Percentiles rank a stretch among this genome's conserved stretches.
phyloP scores from a whole-genome alignment of 2,888 invertebrate species.

The Calephelis perditalis region DNA sequence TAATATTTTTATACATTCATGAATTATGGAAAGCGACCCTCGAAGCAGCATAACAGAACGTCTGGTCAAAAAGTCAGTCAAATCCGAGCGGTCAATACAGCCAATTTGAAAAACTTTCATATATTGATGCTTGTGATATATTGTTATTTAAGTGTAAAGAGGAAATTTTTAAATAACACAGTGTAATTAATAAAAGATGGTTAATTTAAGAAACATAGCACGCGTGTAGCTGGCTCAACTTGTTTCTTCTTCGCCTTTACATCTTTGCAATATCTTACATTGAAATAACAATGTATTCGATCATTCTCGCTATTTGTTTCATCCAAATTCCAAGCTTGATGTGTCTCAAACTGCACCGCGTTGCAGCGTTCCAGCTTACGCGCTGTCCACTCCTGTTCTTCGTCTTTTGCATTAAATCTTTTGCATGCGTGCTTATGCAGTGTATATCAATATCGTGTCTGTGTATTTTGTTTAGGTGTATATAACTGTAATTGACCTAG shows the following conservation, averaged over 20 bases:
- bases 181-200: constrained; percentile 56
- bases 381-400: constrained; percentile 39
- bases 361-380: constrained; percentile 24
- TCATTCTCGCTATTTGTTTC: constrained; percentile 57
- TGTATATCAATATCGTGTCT: constrained; percentile 55
- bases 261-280: constrained; percentile 51
- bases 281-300: constrained; percentile 74
- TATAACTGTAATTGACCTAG: constrained; percentile 65
- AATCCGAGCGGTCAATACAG: constrained; percentile 34
- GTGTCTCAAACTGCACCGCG: constrained; percentile 27
- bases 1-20: constrained; percentile 79
- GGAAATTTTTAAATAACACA: constrained; percentile 34
- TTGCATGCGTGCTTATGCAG: constrained; percentile 75
- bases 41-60: constrained; percentile 38
- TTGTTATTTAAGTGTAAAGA: constrained; percentile 78
- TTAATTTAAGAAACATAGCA: constrained; percentile 61
- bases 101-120: constrained; percentile 47
- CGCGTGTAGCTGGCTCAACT: constrained; percentile 58
- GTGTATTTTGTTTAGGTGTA: constrained; percentile 66
- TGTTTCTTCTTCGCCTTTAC: constrained; percentile 38
- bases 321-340: constrained; percentile 68
- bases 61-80: constrained; percentile 63
- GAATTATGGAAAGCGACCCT: constrained; percentile 56
- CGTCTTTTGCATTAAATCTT: constrained; percentile 68
- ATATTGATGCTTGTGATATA: constrained; percentile 77